Percentiles rank a stretch among this genome's conserved stretches.
Evolutionary conservation across 2,797 vertebrate species (phyloP).

Genomic region (Stomatorhinus walkeri): DNA sequence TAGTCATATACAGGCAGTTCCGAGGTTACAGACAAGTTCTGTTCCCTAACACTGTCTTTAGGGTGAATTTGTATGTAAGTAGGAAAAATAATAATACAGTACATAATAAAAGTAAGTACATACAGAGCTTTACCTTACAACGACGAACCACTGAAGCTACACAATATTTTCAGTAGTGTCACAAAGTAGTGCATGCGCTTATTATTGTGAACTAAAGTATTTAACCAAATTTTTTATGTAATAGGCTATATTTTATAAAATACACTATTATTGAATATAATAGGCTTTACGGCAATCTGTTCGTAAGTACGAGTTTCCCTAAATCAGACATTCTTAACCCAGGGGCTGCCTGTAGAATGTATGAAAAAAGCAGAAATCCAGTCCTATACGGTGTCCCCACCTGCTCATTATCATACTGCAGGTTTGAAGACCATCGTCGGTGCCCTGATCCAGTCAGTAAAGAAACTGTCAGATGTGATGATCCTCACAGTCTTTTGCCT

Average conservation of each 20-base stretch:
- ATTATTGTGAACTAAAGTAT: not conserved
- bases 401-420: conserved; percentile 41
- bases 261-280: not conserved
- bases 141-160: not conserved
- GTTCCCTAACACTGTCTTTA: not conserved
- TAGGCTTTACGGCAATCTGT: not conserved
- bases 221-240: not conserved
- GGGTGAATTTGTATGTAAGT: not conserved
- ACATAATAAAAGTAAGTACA: not conserved
- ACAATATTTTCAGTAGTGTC: not conserved
- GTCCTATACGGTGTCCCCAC: not conserved
- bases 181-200: not conserved
- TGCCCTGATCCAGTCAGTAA: conserved; percentile 98
- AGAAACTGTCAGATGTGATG: conserved; percentile 99
- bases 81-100: not conserved
- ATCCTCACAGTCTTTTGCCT: conserved; percentile 98
- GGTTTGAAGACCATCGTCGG: conserved; percentile 98
- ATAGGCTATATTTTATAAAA: not conserved
- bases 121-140: not conserved
- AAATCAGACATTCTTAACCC: not conserved
- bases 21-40: not conserved
- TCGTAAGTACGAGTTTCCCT: not conserved
- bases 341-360: not conserved
- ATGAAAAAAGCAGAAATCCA: not conserved
- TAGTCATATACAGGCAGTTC: not conserved